These are phyloP conservation scores for Saccostrea echinata DNA, from an alignment of 1,140 invertebrate genomes.

Conservation along the genomic window DNA sequence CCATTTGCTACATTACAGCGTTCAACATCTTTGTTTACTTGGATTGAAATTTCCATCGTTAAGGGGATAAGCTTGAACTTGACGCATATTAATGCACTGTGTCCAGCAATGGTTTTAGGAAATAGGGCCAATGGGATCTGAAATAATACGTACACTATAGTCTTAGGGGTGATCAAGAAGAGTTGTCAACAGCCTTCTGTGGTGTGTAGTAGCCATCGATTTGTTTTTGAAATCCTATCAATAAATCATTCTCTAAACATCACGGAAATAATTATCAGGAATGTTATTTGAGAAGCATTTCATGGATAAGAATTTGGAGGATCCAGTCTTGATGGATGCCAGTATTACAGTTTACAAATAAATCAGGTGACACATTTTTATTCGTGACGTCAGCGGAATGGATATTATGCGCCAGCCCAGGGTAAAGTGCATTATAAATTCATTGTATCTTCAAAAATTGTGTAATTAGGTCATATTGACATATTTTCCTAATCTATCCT, in stretches of 20 bases:
- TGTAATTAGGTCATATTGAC: neutral
- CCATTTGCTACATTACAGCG: too few species aligned
- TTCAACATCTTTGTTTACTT: too few species aligned
- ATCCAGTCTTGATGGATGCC: neutral
- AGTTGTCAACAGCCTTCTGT: conserved; percentile 1
- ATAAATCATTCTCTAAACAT: conserved; percentile 11
- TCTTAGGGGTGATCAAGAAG: neutral
- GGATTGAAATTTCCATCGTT: too few species aligned
- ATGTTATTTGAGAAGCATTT: neutral
- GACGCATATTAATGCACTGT: too few species aligned
- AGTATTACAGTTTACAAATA: neutral
- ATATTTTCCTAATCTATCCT: neutral
- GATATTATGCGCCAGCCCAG: conserved; percentile 1
- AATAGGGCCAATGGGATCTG: too few species aligned
- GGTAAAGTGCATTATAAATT: conserved; percentile 14
- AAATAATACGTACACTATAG: too few species aligned
- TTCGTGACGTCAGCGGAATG: conserved; percentile 15
- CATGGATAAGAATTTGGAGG: neutral
- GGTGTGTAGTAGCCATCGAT: neutral
- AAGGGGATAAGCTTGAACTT: too few species aligned
- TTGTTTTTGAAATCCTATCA: conserved; percentile 29
- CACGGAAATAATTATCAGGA: neutral
- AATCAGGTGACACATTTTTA: neutral
- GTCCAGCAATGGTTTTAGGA: too few species aligned
- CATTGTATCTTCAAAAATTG: neutral